Percentiles rank a stretch among this genome's conserved stretches.
Conservation (phyloP, 2,797 vertebrate genomes). For the Bradypodion ventrale region DNA sequence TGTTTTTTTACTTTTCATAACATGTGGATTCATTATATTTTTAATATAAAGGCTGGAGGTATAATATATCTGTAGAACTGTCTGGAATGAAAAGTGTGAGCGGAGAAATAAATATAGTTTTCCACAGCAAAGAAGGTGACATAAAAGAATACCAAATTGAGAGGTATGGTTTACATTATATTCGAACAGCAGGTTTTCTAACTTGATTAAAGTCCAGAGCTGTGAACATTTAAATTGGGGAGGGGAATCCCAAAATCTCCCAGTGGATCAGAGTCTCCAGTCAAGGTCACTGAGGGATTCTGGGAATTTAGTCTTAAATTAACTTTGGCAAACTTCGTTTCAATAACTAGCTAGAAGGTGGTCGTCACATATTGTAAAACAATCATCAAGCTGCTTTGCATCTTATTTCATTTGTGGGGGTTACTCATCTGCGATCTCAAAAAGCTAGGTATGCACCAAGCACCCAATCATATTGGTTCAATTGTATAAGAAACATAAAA, state of each 20-base stretch:
- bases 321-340: too few relatives aligned
- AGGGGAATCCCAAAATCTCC: too few relatives aligned
- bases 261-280: too few relatives aligned
- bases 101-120: constrained; percentile 63
- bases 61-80: constrained; percentile 63
- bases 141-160: constrained; percentile 57
- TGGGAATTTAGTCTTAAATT: too few relatives aligned
- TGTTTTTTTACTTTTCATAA: neutral
- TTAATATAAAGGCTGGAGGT: constrained; percentile 66
- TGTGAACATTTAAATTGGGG: too few relatives aligned
- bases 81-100: constrained; percentile 44
- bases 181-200: neutral
- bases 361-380: too few relatives aligned
- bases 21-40: constrained; percentile 20
- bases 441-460: neutral
- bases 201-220: neutral
- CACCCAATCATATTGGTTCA: neutral
- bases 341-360: too few relatives aligned
- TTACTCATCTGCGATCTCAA: neutral
- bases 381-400: too few relatives aligned
- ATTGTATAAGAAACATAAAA: too few relatives aligned
- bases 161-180: constrained; percentile 45
- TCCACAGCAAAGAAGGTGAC: constrained; percentile 44
- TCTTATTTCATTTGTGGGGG: too few relatives aligned
- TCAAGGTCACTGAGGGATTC: too few relatives aligned